Evolutionary conservation across 2,113 vertebrate species (phyloP).

Genomic region (Reinhardtius hippoglossoides): DNA sequence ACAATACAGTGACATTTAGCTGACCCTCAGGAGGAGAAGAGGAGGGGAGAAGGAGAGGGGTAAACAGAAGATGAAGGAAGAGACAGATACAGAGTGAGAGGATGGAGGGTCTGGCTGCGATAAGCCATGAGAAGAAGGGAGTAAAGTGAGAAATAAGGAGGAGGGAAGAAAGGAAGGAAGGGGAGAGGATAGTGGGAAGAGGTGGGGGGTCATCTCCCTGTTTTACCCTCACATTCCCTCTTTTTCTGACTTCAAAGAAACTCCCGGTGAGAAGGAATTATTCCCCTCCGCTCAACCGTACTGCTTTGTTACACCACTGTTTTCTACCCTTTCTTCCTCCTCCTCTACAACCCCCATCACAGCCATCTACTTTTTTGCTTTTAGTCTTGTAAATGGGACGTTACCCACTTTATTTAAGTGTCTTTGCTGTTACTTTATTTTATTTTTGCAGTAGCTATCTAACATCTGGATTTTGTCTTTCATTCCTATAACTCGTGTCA

Average conservation of each 20-base stretch:
- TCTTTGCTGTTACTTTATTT: not conserved
- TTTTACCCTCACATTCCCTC: conserved; percentile 51
- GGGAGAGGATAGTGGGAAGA: conserved; percentile 19
- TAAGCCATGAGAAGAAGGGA: conserved; percentile 19
- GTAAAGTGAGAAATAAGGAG: conserved; percentile 15
- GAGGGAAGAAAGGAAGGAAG: conserved; percentile 26
- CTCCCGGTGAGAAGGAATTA: conserved; percentile 71
- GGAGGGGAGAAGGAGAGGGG: conserved; percentile 3
- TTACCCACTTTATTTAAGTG: not conserved
- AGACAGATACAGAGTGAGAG: not conserved
- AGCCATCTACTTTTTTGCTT: conserved; percentile 23
- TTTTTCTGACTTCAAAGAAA: conserved; percentile 71
- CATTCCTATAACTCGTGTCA: no score
- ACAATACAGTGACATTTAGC: conserved; percentile 71
- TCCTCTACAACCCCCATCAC: conserved; percentile 18
- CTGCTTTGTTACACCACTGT: conserved; percentile 39
- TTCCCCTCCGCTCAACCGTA: conserved; percentile 61
- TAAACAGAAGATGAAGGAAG: conserved; percentile 9
- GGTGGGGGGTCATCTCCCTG: conserved; percentile 19
- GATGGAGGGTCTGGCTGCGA: conserved; percentile 19
- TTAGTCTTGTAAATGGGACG: conserved; percentile 33
- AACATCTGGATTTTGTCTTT: no score
- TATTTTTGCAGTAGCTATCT: not conserved
- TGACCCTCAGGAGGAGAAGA: conserved; percentile 55
- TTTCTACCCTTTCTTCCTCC: conserved; percentile 17